Evolutionary conservation across 1,140 invertebrate species (phyloP), one percentile per base, ranked within the genome.

Genomic region (Arion vulgaris): DNA sequence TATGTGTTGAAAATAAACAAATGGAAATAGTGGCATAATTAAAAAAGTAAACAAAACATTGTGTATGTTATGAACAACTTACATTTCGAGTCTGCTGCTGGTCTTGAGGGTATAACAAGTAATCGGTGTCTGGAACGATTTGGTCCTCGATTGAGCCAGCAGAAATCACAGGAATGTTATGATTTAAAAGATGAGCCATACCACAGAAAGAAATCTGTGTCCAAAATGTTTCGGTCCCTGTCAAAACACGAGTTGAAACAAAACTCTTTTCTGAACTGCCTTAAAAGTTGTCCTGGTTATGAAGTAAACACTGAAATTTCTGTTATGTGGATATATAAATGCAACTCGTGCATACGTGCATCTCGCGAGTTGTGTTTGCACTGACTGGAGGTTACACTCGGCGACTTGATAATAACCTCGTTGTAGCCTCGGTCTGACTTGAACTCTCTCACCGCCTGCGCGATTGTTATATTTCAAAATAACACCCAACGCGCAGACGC

Each of bases 101-200:
- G 4, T 32, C 28, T 68, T 28, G 34, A 1, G 28, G 11, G 76
- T 66, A 78, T 17, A 78, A 66, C 76, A 78, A 39, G 53, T 78
- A n/a, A 13, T 78, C 76, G 11, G 76, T 78, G 62, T 78, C 76
- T 17, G 76, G 76, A 28, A 78, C 76, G 19, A 78, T 78, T 78
- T 78, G 76, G 53, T 78, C 76, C 39, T 78, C 57, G 28, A 66
- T 39, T 34, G 36, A 36, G 0, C 32, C 51, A 36, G 51, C 39
- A 4, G 57, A 26, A 66, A 66, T 66, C 9, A 17, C 13, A 19
- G 76, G 76, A 66, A 39, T 78, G 66, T 39, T 66, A 62, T 36
- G 51, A 36, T 23, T 32, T 39, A 78, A 66, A 78, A 78, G 4
- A 39, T 78, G 76, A 78, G 76, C 76, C 76, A 78, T 78, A 68